Evolutionary conservation across 2,888 invertebrate genomes (phyloP).

Genomic region (Chymomyza procnemis): DNA sequence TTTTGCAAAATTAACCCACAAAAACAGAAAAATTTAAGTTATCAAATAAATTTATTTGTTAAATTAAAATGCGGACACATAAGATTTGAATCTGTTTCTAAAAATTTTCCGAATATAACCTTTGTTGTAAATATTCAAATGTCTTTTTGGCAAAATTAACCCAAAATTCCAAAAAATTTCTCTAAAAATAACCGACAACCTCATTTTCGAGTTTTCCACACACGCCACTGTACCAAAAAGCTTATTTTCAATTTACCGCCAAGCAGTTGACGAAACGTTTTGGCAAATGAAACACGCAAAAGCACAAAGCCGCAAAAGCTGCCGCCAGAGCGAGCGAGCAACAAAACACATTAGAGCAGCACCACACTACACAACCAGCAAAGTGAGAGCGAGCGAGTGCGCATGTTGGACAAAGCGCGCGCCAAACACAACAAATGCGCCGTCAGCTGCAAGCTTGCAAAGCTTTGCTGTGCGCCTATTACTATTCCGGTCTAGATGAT

Average conservation of each 20-base stretch:
- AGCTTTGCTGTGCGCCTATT: slow-evolving; percentile 72
- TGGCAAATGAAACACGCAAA: background rate
- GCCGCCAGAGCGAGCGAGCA: background rate
- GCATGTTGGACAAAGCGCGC: background rate
- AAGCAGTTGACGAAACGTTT: background rate
- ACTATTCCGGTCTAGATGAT: slow-evolving; percentile 79
- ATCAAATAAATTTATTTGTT: too few species aligned
- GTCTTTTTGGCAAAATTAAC: too few species aligned
- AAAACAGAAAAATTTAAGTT: too few species aligned
- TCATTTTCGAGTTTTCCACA: too few species aligned
- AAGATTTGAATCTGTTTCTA: too few species aligned
- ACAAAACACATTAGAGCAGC: background rate
- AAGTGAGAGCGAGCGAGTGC: background rate
- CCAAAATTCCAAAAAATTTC: background rate
- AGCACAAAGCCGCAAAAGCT: background rate
- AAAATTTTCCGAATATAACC: too few species aligned
- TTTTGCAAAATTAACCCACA: too few species aligned
- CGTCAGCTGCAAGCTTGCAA: slow-evolving; percentile 21
- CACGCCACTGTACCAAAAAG: background rate
- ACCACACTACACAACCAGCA: background rate
- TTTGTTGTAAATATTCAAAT: too few species aligned
- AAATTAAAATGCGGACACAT: too few species aligned
- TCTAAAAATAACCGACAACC: too few species aligned
- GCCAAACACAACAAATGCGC: background rate
- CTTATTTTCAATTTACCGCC: background rate